Evolutionary conservation across 2,888 invertebrate genomes (phyloP).

Genomic region (Sericinus montela): DNA sequence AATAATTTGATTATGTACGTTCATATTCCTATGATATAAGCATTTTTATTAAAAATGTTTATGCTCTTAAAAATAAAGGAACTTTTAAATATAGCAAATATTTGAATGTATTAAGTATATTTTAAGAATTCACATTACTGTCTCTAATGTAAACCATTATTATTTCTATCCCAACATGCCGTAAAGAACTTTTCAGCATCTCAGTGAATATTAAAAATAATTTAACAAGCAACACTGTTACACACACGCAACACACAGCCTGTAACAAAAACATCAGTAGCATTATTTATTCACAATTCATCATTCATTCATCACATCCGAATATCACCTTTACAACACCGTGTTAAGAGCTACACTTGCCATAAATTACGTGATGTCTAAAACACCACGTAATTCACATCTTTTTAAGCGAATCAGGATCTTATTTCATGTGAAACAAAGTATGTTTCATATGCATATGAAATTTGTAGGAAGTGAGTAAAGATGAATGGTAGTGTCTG

Average conservation of each 20-base stretch:
- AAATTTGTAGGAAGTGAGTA: constrained; percentile 43
- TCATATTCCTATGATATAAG: too few species aligned
- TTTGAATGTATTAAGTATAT: too few species aligned
- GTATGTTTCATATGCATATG: not conserved
- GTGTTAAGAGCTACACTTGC: constrained; percentile 43
- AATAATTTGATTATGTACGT: too few species aligned
- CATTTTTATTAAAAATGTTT: too few species aligned
- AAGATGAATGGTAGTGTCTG: constrained; percentile 70
- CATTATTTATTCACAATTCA: constrained; percentile 49
- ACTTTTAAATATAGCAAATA: too few species aligned
- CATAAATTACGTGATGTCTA: constrained; percentile 53
- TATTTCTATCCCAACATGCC: constrained; percentile 6
- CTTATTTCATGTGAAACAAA: constrained; percentile 20
- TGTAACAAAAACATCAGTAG: constrained; percentile 44
- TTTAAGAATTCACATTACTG: too few species aligned
- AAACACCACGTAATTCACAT: constrained; percentile 23
- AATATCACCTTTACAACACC: constrained; percentile 45
- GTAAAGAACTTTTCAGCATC: constrained; percentile 9
- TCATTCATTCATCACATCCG: constrained; percentile 40
- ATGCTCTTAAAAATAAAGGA: too few species aligned
- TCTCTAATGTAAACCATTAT: too few species aligned
- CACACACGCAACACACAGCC: constrained; percentile 23
- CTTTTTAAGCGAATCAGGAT: constrained; percentile 20
- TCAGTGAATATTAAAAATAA: constrained; percentile 22
- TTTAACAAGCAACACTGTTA: constrained; percentile 36